Percentiles rank a stretch among this genome's conserved stretches.
These are phyloP conservation scores for Lapara coniferarum DNA, from an alignment of 2,888 invertebrate species.

Conservation along the genomic window DNA sequence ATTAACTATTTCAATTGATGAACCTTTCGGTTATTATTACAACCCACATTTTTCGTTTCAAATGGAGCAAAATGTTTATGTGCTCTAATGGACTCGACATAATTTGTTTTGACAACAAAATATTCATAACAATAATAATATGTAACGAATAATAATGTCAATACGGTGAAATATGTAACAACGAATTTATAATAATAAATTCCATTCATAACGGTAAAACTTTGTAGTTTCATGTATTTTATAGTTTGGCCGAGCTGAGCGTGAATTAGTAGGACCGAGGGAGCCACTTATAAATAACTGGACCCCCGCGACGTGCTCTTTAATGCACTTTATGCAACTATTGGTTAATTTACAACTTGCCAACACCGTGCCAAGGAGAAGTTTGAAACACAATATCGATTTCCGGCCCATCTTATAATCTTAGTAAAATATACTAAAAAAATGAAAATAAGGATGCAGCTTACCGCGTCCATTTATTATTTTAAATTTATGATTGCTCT, in stretches of 20 bases:
- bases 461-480: too few species aligned
- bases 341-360: conserved; percentile 33
- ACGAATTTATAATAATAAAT: neutral
- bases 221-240: conserved; percentile 11
- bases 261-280: conserved; percentile 45
- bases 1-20: too few species aligned
- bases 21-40: too few species aligned
- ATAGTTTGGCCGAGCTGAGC: conserved; percentile 31
- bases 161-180: too few species aligned
- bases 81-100: too few species aligned
- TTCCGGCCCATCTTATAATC: conserved; percentile 20
- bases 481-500: neutral
- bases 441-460: too few species aligned
- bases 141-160: too few species aligned
- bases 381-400: conserved; percentile 20
- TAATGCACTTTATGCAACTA: conserved; percentile 41
- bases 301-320: conserved; percentile 44
- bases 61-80: too few species aligned
- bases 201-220: neutral
- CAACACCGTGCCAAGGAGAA: conserved; percentile 12
- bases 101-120: too few species aligned
- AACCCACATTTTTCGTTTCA: too few species aligned
- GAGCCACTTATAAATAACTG: conserved; percentile 49
- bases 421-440: conserved; percentile 7
- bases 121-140: too few species aligned